Percentiles rank a stretch among this genome's conserved stretches.
Evolutionary conservation across 2,888 invertebrate species (phyloP).

Genomic region (Thereva nobilitata): DNA sequence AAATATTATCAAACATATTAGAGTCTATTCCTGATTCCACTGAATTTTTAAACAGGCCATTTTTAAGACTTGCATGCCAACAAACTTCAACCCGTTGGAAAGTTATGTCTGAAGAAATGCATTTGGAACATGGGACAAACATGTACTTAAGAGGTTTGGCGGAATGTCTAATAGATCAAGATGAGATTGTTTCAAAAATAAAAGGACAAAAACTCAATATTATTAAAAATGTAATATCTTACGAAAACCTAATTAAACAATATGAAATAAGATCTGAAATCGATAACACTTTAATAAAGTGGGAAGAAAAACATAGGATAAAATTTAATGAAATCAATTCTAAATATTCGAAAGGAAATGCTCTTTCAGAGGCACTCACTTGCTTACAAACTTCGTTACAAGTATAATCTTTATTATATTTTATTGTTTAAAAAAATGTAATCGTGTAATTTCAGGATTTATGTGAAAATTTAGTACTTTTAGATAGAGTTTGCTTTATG

Average conservation of each 20-base stretch:
- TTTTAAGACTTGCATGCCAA: conserved; percentile 74
- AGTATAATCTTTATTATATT: conserved; percentile 45
- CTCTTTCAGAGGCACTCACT: conserved; percentile 55
- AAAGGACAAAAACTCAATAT: conserved; percentile 4
- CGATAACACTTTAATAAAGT: conserved; percentile 41
- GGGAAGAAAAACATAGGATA: conserved; percentile 45
- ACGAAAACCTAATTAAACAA: conserved; percentile 20
- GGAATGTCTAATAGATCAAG: conserved; percentile 63
- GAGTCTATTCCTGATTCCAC: conserved; percentile 47
- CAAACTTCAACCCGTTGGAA: conserved; percentile 64
- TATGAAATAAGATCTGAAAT: conserved; percentile 40
- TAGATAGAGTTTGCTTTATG: conserved; percentile 62
- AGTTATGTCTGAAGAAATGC: conserved; percentile 58
- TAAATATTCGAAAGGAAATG: conserved; percentile 47
- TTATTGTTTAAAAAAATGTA: not conserved
- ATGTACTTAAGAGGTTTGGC: conserved; percentile 66
- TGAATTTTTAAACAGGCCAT: conserved; percentile 64
- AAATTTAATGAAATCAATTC: conserved; percentile 44
- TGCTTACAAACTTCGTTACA: conserved; percentile 61
- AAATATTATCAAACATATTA: conserved; percentile 50
- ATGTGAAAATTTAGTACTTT: conserved; percentile 62
- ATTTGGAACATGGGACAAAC: conserved; percentile 57
- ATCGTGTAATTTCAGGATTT: conserved; percentile 59
- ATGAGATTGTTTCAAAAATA: conserved; percentile 49
- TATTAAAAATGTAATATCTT: conserved; percentile 1